A percentile compares a stretch with the other conserved stretches of the same genome.
Conservation (phyloP, 2,888 invertebrate species). For the Macroteleia sp. region DNA sequence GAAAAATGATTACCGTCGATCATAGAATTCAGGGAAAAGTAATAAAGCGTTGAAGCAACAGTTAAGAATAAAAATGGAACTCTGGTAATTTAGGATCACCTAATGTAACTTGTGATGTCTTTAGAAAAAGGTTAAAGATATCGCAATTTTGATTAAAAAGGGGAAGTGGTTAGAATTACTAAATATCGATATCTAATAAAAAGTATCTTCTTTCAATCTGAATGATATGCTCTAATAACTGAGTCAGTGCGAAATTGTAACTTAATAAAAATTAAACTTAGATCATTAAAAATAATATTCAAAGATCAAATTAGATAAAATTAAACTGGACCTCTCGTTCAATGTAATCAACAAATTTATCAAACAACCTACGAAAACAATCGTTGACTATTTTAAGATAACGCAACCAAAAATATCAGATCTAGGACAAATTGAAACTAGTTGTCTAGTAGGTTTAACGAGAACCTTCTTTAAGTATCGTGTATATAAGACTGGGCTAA, state of each 20-base stretch:
- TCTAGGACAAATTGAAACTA: slow-evolving; percentile 33
- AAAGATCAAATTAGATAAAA: background rate
- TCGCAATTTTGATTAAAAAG: too few species aligned
- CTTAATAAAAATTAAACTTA: too few species aligned
- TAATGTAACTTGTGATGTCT: too few species aligned
- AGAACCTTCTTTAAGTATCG: slow-evolving; percentile 9
- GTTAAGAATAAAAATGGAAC: too few species aligned
- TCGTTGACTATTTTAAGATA: slow-evolving; percentile 37
- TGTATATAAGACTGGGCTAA: slow-evolving; percentile 9
- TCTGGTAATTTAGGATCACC: too few species aligned
- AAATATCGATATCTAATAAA: too few species aligned
- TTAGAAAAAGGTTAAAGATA: too few species aligned
- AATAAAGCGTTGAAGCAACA: background rate
- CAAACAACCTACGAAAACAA: slow-evolving; percentile 28
- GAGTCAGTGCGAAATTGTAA: too few species aligned
- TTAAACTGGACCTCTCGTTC: background rate
- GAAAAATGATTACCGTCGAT: background rate
- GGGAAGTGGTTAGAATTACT: too few species aligned
- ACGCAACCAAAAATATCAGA: slow-evolving; percentile 35
- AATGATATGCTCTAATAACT: too few species aligned
- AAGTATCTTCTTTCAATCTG: too few species aligned
- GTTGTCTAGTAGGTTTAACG: slow-evolving; percentile 12
- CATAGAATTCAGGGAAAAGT: background rate
- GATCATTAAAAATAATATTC: too few species aligned
- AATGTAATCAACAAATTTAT: slow-evolving; percentile 39